A percentile compares a stretch with the other conserved stretches of the same genome.
Conservation (phyloP, 2,797 vertebrate species). For the Pantherophis alleghaniensis region DNA sequence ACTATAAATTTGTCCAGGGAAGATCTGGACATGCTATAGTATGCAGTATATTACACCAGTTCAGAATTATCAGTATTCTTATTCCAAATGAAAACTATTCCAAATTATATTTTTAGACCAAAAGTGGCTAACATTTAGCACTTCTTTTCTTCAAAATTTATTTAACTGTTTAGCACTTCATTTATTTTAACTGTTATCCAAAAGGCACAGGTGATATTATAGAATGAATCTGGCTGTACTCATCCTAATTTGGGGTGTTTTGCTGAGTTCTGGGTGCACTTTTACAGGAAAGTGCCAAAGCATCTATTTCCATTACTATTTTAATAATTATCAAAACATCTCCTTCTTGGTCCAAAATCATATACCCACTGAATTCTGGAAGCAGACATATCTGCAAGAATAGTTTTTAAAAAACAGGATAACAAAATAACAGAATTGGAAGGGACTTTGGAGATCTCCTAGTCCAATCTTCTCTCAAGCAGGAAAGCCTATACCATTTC, state of each 20-base stretch:
- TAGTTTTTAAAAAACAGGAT: not conserved
- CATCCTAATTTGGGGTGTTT: not conserved
- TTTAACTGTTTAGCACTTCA: not conserved
- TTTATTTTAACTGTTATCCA: not conserved
- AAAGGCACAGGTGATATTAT: not conserved
- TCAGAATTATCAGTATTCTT: not conserved
- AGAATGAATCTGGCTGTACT: not conserved
- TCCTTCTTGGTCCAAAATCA: not conserved
- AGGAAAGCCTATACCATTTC: not conserved
- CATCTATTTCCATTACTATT: not conserved
- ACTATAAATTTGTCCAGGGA: not conserved
- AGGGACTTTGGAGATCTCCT: not conserved
- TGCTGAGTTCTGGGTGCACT: not conserved
- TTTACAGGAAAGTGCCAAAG: not conserved
- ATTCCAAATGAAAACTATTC: not conserved
- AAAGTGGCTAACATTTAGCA: not conserved
- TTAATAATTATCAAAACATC: not conserved
- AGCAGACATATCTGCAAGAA: not conserved
- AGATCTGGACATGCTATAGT: not conserved
- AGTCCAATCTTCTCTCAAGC: not conserved
- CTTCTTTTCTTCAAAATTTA: not conserved
- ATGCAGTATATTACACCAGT: not conserved
- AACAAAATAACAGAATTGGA: not conserved
- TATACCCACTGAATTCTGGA: not conserved
- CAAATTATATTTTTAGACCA: not conserved